phyloP scores from a whole-genome alignment of 2,797 vertebrate genomes.

The Notoglanidium macrostoma region DNA sequence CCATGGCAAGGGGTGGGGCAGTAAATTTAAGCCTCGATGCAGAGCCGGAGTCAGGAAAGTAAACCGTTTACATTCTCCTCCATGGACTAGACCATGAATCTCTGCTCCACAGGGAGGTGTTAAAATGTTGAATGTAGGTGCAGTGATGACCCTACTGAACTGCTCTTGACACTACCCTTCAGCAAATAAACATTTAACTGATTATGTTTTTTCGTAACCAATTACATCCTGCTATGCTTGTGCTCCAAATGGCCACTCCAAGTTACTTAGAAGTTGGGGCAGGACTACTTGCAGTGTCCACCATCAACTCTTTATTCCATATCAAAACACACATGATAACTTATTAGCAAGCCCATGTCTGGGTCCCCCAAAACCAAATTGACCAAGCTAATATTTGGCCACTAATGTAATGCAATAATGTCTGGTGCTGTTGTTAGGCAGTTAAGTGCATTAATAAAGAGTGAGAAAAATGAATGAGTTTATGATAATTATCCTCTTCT shows the following conservation, averaged over 20 bases:
- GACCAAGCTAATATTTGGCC: too few species aligned
- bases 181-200: not conserved
- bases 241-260: not conserved
- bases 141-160: not conserved
- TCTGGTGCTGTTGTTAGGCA: too few species aligned
- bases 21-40: constrained; percentile 65
- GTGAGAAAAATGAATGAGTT: too few species aligned
- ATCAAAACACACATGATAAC: too few species aligned
- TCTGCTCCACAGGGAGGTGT: constrained; percentile 25
- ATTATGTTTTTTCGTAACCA: not conserved
- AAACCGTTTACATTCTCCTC: constrained; percentile 58
- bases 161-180: not conserved
- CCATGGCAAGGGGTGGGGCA: constrained; percentile 55
- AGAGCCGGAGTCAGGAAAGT: constrained; percentile 56
- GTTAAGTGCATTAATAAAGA: too few species aligned
- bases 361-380: too few species aligned
- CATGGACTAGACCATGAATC: constrained; percentile 55
- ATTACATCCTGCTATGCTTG: not conserved
- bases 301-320: too few species aligned
- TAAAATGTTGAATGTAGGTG: not conserved
- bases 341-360: too few species aligned
- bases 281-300: not conserved
- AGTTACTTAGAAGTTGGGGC: not conserved
- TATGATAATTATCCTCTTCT: too few species aligned
- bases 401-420: too few species aligned